Evolutionary conservation across 2,888 invertebrate species (phyloP), one percentile per base, ranked within the genome.

Genomic region (Archips crataeganus): DNA sequence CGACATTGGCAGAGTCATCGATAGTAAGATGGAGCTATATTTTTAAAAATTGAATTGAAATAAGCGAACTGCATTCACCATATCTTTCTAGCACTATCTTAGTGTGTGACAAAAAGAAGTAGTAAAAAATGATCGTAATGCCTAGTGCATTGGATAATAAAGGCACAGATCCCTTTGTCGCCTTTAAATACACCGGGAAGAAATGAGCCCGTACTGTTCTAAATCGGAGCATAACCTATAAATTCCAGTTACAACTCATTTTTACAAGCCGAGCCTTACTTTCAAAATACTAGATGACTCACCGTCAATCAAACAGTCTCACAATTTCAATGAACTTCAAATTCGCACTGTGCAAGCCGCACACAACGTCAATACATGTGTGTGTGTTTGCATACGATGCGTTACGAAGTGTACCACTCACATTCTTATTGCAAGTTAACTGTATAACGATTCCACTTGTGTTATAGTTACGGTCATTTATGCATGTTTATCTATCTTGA

Each of bases 371-470:
- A 67, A 62, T 36, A 63, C 11, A n/a, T 51, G 34, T 45, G 68
- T 69, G 70, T 61, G 65, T 49, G 64, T 63, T 67, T 74, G 73
- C 68, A 59, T 73, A 60, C 69, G 42, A 11, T 57, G 66, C 42
- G 64, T 47, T 47, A 57, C 51, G 23, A 42, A 67, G 39, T 68
- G 68, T 63, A 63, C 72, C 36, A 45, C 45, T 61, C 62, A 39
- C 34, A 68, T 57, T 59, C 65, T 60, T 65, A 65, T 59, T 60
- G 64, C 64, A 71, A 59, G 39, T 39, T 63, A 71, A 65, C 71
- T 65, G 64, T 71, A 34, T 47, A 59, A 59, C 64, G 13, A 23
- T 36, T 59, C 15, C 15, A 63, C 45, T 70, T 63, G 54, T 64
- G 36, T 45, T 47, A 51, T n/a, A 64, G 45, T 36, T 47, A n/a